phyloP scores from a whole-genome alignment of 2,888 invertebrate genomes.

The Xylota segnis region DNA sequence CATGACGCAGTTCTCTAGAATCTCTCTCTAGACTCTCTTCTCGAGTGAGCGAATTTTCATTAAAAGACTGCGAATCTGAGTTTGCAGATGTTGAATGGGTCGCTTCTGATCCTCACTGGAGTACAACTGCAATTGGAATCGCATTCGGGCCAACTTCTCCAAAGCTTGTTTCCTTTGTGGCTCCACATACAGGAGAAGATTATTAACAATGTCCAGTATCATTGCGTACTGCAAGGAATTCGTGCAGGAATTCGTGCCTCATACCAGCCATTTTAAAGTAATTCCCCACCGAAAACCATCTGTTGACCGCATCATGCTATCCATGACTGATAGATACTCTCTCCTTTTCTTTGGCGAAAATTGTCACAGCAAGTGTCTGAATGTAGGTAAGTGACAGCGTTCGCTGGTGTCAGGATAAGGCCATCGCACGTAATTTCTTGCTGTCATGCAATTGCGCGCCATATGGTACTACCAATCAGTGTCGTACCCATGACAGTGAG shows the following conservation, averaged over 20 bases:
- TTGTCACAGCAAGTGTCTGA: constrained; percentile 28
- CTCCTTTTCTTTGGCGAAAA: neutral
- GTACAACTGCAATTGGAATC: constrained; percentile 96
- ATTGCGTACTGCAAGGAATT: constrained; percentile 97
- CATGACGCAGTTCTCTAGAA: constrained; percentile 87
- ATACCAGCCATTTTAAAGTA: constrained; percentile 2
- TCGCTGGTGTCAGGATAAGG: neutral
- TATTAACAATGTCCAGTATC: constrained; percentile 99
- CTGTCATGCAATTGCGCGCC: constrained; percentile 38
- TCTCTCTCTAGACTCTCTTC: constrained; percentile 91
- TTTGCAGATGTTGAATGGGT: constrained; percentile 96
- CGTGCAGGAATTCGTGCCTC: constrained; percentile 89
- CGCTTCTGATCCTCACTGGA: constrained; percentile 96
- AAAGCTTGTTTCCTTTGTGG: constrained; percentile 96
- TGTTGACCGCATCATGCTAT: constrained; percentile 30
- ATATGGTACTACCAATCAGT: constrained; percentile 21
- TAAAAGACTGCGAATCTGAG: constrained; percentile 89
- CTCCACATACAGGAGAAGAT: constrained; percentile 97
- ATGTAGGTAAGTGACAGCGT: neutral
- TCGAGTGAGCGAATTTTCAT: constrained; percentile 94
- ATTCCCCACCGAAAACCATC: constrained; percentile 15
- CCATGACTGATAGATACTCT: neutral
- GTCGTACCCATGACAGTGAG: constrained; percentile 6
- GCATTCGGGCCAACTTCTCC: constrained; percentile 93
- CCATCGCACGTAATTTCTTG: constrained; percentile 16